Evolutionary conservation across 2,888 invertebrate genomes (phyloP).

Genomic region (Rhodophaea formosa): DNA sequence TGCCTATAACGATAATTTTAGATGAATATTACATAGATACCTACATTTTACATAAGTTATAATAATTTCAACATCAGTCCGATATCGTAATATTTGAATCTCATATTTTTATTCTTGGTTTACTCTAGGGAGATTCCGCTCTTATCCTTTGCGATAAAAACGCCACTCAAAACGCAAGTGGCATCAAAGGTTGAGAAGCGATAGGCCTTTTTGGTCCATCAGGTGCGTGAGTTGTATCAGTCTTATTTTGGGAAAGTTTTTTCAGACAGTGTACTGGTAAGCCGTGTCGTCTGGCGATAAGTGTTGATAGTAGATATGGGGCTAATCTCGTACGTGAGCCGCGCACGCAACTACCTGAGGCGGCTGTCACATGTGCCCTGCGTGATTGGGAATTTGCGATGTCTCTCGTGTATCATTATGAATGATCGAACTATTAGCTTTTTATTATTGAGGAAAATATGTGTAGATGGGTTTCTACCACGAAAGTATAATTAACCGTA

Average conservation of each 20-base stretch:
- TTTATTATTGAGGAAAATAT: background rate
- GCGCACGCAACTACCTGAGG: constrained; percentile 19
- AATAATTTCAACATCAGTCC: too few species aligned
- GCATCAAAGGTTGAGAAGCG: background rate
- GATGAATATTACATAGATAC: too few species aligned
- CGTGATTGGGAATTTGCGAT: constrained; percentile 3
- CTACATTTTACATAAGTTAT: too few species aligned
- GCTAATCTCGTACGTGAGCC: constrained; percentile 36
- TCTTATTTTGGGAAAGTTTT: constrained; percentile 16
- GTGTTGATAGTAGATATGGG: constrained; percentile 41
- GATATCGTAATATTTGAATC: too few species aligned
- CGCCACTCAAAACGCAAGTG: background rate
- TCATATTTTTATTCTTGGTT: background rate
- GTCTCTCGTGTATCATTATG: background rate
- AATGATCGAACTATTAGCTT: background rate
- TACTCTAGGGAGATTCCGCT: background rate
- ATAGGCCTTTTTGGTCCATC: background rate
- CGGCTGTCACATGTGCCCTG: background rate
- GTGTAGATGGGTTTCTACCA: background rate
- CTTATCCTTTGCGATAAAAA: background rate
- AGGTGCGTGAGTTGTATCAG: background rate
- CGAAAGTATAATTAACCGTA: too few species aligned
- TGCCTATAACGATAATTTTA: too few species aligned
- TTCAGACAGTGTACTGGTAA: constrained; percentile 37
- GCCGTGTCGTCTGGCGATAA: constrained; percentile 35